Evolutionary conservation across 2,888 invertebrate genomes (phyloP), one percentile per base, ranked within the genome.

Genomic region (Agrochola litura): DNA sequence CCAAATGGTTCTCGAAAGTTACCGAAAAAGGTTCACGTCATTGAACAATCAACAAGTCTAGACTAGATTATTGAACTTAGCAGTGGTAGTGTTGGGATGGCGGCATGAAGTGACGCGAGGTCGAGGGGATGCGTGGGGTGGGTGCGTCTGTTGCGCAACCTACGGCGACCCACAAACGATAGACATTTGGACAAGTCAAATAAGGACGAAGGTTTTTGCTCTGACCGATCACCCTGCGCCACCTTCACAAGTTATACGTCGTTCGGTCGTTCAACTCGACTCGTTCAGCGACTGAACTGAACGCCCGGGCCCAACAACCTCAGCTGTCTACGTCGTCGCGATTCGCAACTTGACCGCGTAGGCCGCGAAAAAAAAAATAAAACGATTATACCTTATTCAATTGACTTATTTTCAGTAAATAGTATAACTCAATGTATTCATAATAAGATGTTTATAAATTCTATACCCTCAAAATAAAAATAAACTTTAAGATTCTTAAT

Each of bases 201-300:
- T 92, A 93, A 94, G 94, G 93, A 92, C 94, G 91, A 90, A 92
- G 92, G 92, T 91, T 91, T 89, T 90, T 85, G 90, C 92, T 91
- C 91, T 91, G 93, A 92, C 90, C 94, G 92, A 93, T 95, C 93
- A 94, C 94, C 93, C 92, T 91, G 90, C 84, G 88, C 91, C 92
- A 93, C 93, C 94, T 94, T 93, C 92, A 87, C 88, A 90, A 91
- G 90, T 90, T 91, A 41, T 71, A 68, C 76, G 43, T 73, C 49
- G 43, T 69, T 64, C 91, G 94, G 92, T 90, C 94, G 91, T 94
- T 94, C 92, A 94, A 92, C 94, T 92, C 77, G 70, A 70, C 64
- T 73, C 68, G 75, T 83, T 80, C 85, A 79, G 79, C 76, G 80
- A 84, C 77, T 86, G 85, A 86, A 87, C 86, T 83, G 86, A 89